Conservation (phyloP, 2,113 vertebrate genomes). For the Mustelus asterias region DNA sequence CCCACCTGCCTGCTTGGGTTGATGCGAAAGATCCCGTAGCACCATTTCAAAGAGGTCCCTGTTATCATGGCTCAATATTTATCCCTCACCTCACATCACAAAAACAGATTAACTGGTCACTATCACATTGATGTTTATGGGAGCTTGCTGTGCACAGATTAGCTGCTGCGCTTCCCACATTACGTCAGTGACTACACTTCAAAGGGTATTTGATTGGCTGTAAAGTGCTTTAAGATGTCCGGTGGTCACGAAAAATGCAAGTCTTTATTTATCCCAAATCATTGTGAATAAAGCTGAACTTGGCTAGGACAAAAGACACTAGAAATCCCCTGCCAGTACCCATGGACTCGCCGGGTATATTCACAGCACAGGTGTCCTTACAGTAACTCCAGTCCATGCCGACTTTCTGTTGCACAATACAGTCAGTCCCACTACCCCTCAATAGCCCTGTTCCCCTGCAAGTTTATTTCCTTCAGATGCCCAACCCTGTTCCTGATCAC, state of each 20-base stretch:
- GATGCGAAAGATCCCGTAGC: neutral
- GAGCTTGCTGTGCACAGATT: neutral
- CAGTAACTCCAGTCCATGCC: no score
- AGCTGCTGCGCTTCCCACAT: neutral
- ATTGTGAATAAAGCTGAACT: neutral
- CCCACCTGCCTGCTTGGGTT: neutral
- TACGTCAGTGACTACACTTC: neutral
- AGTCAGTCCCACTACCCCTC: no score
- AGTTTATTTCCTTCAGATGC: no score
- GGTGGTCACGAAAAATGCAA: neutral
- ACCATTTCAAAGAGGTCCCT: neutral
- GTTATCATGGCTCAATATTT: neutral
- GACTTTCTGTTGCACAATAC: no score
- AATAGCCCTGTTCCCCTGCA: no score
- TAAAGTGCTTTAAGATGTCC: neutral
- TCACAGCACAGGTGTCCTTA: no score
- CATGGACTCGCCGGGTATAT: neutral
- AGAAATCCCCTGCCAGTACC: neutral
- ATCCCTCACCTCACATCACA: neutral
- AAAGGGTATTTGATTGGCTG: neutral
- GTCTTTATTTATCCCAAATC: neutral
- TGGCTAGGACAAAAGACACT: neutral
- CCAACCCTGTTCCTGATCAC: neutral
- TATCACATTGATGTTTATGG: neutral
- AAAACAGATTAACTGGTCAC: neutral